phyloP scores from a whole-genome alignment of 2,113 vertebrate genomes.

The Anhinga anhinga region DNA sequence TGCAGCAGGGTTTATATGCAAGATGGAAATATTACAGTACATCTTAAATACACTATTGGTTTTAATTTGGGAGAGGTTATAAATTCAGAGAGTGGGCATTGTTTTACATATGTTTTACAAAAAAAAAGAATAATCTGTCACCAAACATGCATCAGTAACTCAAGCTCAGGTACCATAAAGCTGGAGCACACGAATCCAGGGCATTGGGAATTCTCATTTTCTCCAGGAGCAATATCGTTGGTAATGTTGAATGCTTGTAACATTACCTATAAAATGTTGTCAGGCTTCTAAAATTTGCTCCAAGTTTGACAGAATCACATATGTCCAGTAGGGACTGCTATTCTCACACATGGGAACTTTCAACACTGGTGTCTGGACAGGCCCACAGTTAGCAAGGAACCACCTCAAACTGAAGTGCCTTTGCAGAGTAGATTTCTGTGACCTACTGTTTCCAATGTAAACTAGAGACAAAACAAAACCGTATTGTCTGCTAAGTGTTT shows the following conservation, averaged over 20 bases:
- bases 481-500: not conserved
- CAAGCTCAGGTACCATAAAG: not conserved
- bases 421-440: not conserved
- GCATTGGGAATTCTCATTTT: not conserved
- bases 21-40: not conserved
- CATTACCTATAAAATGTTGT: not conserved
- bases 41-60: not conserved
- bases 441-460: not conserved
- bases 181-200: not conserved
- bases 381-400: not conserved
- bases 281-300: not conserved
- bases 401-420: rapidly evolving
- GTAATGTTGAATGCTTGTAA: not conserved
- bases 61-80: not conserved
- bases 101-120: not conserved
- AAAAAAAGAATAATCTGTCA: not conserved
- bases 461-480: not conserved
- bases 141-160: not conserved
- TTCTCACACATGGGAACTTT: not conserved
- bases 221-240: rapidly evolving
- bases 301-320: not conserved
- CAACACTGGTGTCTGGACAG: rapidly evolving
- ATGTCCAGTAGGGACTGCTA: not conserved
- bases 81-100: not conserved
- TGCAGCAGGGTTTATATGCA: not conserved